Evolutionary conservation across 2,113 vertebrate genomes (phyloP).

Genomic region (Tragelaphus scriptus): DNA sequence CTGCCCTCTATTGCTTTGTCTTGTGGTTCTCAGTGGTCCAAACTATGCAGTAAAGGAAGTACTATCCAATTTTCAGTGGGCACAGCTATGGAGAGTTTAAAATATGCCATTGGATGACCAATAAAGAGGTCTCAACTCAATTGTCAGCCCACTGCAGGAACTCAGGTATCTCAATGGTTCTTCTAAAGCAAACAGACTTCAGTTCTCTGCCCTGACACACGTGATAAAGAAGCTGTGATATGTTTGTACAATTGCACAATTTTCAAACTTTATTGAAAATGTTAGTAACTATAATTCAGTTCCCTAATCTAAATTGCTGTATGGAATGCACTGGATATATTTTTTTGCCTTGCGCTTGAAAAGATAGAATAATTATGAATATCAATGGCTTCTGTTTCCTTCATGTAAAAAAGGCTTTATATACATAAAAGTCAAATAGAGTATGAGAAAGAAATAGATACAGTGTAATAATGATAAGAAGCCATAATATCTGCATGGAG

Average conservation of each 20-base stretch:
- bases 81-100: neutral
- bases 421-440: slow-evolving; percentile 44
- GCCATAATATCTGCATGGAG: slow-evolving; percentile 19
- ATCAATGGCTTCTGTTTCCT: slow-evolving; percentile 44
- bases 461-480: slow-evolving; percentile 56
- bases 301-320: slow-evolving; percentile 17
- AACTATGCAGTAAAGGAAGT: neutral
- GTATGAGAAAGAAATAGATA: slow-evolving; percentile 26
- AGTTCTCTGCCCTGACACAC: neutral
- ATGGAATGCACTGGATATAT: neutral
- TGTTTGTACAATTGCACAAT: neutral
- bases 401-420: slow-evolving; percentile 42
- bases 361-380: slow-evolving; percentile 63
- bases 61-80: neutral
- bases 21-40: neutral
- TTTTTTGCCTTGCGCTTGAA: slow-evolving; percentile 27
- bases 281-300: slow-evolving; percentile 48
- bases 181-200: neutral
- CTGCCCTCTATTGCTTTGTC: slow-evolving; percentile 14
- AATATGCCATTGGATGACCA: neutral
- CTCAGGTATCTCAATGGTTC: neutral
- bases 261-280: slow-evolving; percentile 58
- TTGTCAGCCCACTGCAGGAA: neutral
- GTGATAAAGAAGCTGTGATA: neutral
- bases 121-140: neutral